A percentile compares a stretch with the other conserved stretches of the same genome.
These are phyloP conservation scores for Sanderia malayensis DNA, from an alignment of 30 jellyfish, hydroid and myxozoan genomes.

Conservation along the genomic window DNA sequence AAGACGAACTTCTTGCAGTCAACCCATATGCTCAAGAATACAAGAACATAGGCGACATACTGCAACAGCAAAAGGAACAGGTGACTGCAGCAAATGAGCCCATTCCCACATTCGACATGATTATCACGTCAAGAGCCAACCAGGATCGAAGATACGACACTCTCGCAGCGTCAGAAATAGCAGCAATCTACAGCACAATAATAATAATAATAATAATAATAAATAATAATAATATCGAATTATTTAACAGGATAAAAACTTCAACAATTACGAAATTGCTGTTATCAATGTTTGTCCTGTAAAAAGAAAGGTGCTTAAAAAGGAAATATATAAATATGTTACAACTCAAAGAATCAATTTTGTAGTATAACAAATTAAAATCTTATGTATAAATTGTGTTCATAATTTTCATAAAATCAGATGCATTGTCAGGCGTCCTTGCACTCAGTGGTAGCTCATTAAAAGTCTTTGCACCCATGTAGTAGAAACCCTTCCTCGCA, in stretches of 20 bases:
- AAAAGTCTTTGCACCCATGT: slow-evolving; percentile 33
- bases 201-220: too few relatives aligned
- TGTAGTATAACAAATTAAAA: background rate
- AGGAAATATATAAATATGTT: background rate
- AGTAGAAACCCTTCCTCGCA: slow-evolving; percentile 45
- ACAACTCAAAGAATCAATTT: background rate
- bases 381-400: slow-evolving; percentile 16
- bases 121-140: too few relatives aligned
- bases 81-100: too few relatives aligned
- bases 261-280: background rate
- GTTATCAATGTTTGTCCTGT: background rate
- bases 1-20: too few relatives aligned
- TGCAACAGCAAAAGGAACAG: too few relatives aligned
- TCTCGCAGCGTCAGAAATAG: too few relatives aligned
- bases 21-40: too few relatives aligned
- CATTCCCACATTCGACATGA: too few relatives aligned
- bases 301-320: background rate
- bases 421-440: slow-evolving; percentile 28
- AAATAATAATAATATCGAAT: background rate
- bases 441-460: slow-evolving; percentile 35
- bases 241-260: background rate
- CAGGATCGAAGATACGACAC: too few relatives aligned
- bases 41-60: too few relatives aligned
- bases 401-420: slow-evolving; percentile 18
- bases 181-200: too few relatives aligned